Percentiles rank a stretch among this genome's conserved stretches.
Conservation (phyloP, 2,797 vertebrate genomes). For the Malurus splendens region DNA sequence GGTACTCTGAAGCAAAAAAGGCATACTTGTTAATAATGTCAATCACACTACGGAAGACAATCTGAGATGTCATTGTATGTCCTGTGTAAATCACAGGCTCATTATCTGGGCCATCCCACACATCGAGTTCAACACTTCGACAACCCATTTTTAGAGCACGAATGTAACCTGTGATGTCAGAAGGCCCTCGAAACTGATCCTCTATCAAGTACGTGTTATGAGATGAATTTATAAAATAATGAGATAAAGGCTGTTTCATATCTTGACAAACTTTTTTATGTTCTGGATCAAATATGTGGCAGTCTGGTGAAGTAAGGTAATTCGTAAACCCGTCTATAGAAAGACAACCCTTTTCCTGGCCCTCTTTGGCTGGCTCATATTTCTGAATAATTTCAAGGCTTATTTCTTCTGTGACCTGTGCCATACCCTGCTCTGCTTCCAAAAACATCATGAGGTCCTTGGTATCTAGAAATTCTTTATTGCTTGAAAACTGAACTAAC, state of each 20-base stretch:
- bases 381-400: constrained; percentile 93
- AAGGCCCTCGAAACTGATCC: constrained; percentile 96
- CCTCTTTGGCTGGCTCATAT: constrained; percentile 92
- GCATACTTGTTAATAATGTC: constrained; percentile 96
- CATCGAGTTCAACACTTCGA: constrained; percentile 92
- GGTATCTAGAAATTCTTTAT: constrained; percentile 96
- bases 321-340: constrained; percentile 96
- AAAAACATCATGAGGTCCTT: constrained; percentile 99
- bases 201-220: constrained; percentile 98
- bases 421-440: constrained; percentile 97
- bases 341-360: constrained; percentile 88
- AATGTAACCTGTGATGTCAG: constrained; percentile 96
- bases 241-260: constrained; percentile 93
- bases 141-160: constrained; percentile 98
- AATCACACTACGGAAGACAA: constrained; percentile 91
- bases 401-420: constrained; percentile 92
- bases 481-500: constrained; percentile 98
- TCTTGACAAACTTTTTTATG: constrained; percentile 96
- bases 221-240: constrained; percentile 97
- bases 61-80: constrained; percentile 97
- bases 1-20: constrained; percentile 92
- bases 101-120: constrained; percentile 94
- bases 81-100: constrained; percentile 97
- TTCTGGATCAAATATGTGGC: constrained; percentile 96
- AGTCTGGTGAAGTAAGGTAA: constrained; percentile 95